A percentile compares a stretch with the other conserved stretches of the same genome.
These are phyloP conservation scores for Phytoseiulus persimilis DNA, from an alignment of 2,888 invertebrate genomes.

Conservation along the genomic window DNA sequence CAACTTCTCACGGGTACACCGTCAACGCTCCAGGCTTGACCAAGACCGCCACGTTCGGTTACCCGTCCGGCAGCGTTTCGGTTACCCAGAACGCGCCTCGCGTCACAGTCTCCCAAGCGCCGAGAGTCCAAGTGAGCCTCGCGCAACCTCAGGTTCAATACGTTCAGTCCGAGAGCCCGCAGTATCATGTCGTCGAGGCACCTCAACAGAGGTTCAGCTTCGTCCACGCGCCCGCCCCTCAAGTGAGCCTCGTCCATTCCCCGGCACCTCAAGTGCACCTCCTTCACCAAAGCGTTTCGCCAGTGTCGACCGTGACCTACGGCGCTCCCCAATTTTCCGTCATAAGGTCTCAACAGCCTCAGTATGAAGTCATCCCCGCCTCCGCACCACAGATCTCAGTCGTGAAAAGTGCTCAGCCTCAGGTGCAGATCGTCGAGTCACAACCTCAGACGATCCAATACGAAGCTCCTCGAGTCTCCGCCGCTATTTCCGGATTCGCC, in stretches of 20 bases:
- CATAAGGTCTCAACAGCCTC: background rate
- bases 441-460: background rate
- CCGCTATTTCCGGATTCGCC: background rate
- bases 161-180: background rate
- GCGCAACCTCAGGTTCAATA: background rate
- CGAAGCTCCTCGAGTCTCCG: constrained; percentile 6
- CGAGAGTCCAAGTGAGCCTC: constrained; percentile 1
- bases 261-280: background rate
- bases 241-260: background rate
- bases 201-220: background rate
- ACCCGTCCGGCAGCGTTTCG: background rate
- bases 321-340: background rate
- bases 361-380: background rate
- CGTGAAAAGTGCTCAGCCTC: background rate
- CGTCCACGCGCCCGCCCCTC: constrained; percentile 8
- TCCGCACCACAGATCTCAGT: constrained; percentile 9
- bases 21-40: constrained; percentile 1
- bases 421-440: background rate
- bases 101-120: constrained; percentile 11
- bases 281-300: background rate
- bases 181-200: background rate
- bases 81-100: constrained; percentile 26
- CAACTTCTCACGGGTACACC: background rate
- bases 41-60: constrained; percentile 20
- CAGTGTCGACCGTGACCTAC: background rate